Base-by-base conservation (phyloP, 2,888 invertebrate genomes). In the Strigamia maritima region DNA sequence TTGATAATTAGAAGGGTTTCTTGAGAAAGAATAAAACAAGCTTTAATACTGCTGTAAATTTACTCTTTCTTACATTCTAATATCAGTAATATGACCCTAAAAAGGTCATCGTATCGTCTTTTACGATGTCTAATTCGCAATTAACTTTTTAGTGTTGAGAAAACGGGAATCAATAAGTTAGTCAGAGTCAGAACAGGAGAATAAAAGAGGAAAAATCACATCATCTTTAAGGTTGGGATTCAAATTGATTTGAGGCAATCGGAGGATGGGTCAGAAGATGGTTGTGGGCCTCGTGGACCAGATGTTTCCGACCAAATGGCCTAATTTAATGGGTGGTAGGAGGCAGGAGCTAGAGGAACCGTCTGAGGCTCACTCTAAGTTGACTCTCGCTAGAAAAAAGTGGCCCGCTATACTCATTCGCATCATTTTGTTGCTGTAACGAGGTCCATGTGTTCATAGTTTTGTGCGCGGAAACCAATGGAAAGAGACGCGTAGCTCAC, bases 261-360 rank as follows among this genome's bases (percentile, higher is more conserved):
- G 70, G 26, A 28, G 70, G 70, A 70, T 28, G 70, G 70, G 70
- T 70, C 70, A 70, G 70, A 70, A 70, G 70, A 70, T 70, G 70
- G 70, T 28, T 70, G 70, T 70, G 70, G 70, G 70, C 70, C 28
- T 70, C 70, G 70, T 28, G 31, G 35, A 75, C 76, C 76, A 75
- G 76, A 75, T 75, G 76, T 75, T 75, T 75, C 76, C 76, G 38
- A 22, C 22, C 38, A 40, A 75, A 75, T 75, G 76, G 76, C 22
- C 76, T 35, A 75, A 75, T 75, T 75, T 75, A 40, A 75, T 75
- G 76, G 76, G 40, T 40, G 76, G 38, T 75, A 35, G 40, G n/a
- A 22, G 75, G 24, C n/a, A n/a, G n/a, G n/a, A n/a, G n/a, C n/a
- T n/a, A n/a, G n/a, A n/a, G 24, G 16, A 70, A 70, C 24, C 70